Evolutionary conservation across 2,888 invertebrate genomes (phyloP), one percentile per base, ranked within the genome.

Genomic region (Plebejus melissa): DNA sequence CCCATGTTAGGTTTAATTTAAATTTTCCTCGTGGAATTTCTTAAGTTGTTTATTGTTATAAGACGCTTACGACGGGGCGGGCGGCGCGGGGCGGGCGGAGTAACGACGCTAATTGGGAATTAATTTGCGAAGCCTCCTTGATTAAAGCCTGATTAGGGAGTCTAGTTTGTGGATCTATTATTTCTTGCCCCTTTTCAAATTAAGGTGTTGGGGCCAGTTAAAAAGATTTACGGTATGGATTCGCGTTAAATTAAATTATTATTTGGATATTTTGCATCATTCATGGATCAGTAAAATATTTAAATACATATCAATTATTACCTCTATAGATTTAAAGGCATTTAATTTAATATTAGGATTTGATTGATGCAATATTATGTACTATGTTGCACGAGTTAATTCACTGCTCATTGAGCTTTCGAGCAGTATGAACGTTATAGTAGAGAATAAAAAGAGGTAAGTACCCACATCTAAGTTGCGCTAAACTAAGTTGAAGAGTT

Each of bases 91-190:
- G 54, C 13, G 75, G 57, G 75, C 57, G 58, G 58, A 71, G 83
- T 83, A 86, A 87, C 85, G 88, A 85, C 83, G 86, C 87, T 90
- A 89, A 89, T 89, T 89, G 85, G 80, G 84, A 88, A 90, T 90
- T 91, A 90, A 91, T 90, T 91, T 85, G 83, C 84, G 85, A 87
- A 86, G 82, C 82, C 82, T 83, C 81, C 86, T 88, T 92, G 90
- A 92, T 92, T 91, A 91, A 90, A 88, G 82, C 84, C 83, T 89
- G 88, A 90, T 92, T 90, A 88, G 83, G 78, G 82, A 84, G 88
- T 88, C 87, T 89, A 83, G 78, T 81, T 81, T 72, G 72, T 72
- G 28, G 54, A 54, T 32, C 54, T 72, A 32, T 71, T 71, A 71
- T 72, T 72, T 72, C 50, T 72, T 65, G 65, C 28, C 72, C 72